These are phyloP conservation scores for Chrysochloris asiatica DNA, from an alignment of 2,113 vertebrate genomes.

Conservation along the genomic window DNA sequence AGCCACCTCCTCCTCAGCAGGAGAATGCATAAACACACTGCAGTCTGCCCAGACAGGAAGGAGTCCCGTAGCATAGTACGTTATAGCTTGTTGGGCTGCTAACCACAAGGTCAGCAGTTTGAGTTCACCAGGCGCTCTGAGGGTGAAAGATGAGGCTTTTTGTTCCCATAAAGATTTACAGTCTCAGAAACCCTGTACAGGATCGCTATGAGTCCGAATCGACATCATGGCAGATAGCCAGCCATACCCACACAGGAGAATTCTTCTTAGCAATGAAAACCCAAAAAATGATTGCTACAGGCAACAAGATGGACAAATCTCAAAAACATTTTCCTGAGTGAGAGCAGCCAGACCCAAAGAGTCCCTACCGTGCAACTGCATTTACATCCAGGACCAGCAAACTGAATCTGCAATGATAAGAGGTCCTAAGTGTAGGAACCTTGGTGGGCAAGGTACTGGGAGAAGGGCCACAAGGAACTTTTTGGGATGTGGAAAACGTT, in stretches of 20 bases:
- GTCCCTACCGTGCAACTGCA: background rate
- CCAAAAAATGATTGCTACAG: background rate
- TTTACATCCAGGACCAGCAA: background rate
- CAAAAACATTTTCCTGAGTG: background rate
- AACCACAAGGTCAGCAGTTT: no score
- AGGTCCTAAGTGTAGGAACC: fast-evolving
- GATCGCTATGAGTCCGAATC: no score
- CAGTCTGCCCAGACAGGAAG: no score
- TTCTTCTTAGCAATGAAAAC: background rate
- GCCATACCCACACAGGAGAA: background rate
- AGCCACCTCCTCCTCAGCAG: background rate
- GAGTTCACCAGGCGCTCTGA: no score
- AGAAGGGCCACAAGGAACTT: background rate
- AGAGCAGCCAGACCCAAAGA: background rate
- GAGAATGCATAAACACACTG: background rate
- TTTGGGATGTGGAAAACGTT: background rate
- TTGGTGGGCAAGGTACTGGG: no score
- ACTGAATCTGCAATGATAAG: background rate
- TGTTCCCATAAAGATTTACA: no score
- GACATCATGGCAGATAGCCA: no score
- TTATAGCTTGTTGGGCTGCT: no score
- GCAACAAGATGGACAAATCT: background rate
- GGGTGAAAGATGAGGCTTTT: no score
- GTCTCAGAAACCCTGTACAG: no score
- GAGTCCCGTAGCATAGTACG: no score